Conservation (phyloP, 2,888 invertebrate genomes). For the Epinotia demarniana region DNA sequence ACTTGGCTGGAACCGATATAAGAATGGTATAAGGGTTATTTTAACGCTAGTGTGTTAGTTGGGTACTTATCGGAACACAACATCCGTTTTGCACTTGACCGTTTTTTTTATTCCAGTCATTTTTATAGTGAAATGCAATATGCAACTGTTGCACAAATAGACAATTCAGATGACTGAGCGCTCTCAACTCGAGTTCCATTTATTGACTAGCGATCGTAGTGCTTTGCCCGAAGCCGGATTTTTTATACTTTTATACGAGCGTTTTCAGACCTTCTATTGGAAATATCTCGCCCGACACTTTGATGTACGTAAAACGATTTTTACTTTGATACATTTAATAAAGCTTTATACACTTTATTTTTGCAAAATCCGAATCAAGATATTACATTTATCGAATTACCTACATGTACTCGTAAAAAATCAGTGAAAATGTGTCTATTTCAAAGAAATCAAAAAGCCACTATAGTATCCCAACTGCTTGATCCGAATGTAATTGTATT, state of each 20-base stretch:
- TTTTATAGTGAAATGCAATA: slow-evolving; percentile 43
- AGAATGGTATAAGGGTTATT: too few relatives aligned
- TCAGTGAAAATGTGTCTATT: too few relatives aligned
- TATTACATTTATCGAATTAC: too few relatives aligned
- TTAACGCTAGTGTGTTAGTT: too few relatives aligned
- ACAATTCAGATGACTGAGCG: slow-evolving; percentile 45
- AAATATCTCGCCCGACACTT: slow-evolving; percentile 14
- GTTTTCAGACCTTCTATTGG: slow-evolving; percentile 21
- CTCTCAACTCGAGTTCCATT: slow-evolving; percentile 44
- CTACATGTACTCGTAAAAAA: too few relatives aligned
- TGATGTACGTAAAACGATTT: slow-evolving; percentile 3
- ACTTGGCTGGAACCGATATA: too few relatives aligned
- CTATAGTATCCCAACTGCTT: too few relatives aligned
- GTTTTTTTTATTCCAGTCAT: slow-evolving; percentile 18
- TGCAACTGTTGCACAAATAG: slow-evolving; percentile 45
- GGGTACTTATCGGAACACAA: neutral
- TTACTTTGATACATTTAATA: neutral
- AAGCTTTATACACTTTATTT: neutral
- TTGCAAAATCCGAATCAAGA: too few relatives aligned
- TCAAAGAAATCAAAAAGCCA: too few relatives aligned
- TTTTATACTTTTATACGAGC: slow-evolving; percentile 33
- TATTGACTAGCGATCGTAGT: slow-evolving; percentile 41
- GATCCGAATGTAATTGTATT: too few relatives aligned
- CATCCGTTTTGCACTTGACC: slow-evolving; percentile 27
- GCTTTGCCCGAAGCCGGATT: slow-evolving; percentile 33